A percentile compares a stretch with the other conserved stretches of the same genome.
These are phyloP conservation scores for Charina bottae DNA, from an alignment of 2,113 vertebrate genomes.

Conservation along the genomic window DNA sequence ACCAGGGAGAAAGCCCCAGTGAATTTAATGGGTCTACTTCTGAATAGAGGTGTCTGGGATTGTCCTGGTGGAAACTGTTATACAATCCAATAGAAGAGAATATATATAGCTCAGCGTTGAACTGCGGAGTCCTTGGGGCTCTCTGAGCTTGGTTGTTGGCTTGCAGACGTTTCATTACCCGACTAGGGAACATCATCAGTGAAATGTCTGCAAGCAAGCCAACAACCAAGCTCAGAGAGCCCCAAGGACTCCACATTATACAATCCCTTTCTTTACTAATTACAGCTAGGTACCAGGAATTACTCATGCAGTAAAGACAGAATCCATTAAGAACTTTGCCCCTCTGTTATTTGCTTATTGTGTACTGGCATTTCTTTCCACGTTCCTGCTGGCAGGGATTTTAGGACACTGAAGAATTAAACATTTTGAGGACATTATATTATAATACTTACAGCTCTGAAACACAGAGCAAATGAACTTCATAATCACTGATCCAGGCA, in stretches of 20 bases:
- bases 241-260: too few relatives aligned
- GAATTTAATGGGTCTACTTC: not conserved
- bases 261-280: not conserved
- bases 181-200: too few relatives aligned
- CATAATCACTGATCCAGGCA: not conserved
- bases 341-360: not conserved
- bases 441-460: not conserved
- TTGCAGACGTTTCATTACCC: too few relatives aligned
- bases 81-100: not conserved
- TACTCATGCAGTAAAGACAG: accelerated
- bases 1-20: not conserved
- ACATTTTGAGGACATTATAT: accelerated
- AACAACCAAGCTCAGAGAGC: too few relatives aligned
- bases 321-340: not conserved
- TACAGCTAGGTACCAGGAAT: not conserved
- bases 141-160: too few relatives aligned
- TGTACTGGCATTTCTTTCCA: accelerated
- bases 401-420: not conserved
- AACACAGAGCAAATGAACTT: accelerated
- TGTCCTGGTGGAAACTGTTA: not conserved
- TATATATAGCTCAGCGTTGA: too few relatives aligned
- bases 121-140: too few relatives aligned
- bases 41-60: too few relatives aligned
- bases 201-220: too few relatives aligned
- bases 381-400: not conserved